phyloP scores from a whole-genome alignment of 2,888 invertebrate species.

The Thymelicus lineola region DNA sequence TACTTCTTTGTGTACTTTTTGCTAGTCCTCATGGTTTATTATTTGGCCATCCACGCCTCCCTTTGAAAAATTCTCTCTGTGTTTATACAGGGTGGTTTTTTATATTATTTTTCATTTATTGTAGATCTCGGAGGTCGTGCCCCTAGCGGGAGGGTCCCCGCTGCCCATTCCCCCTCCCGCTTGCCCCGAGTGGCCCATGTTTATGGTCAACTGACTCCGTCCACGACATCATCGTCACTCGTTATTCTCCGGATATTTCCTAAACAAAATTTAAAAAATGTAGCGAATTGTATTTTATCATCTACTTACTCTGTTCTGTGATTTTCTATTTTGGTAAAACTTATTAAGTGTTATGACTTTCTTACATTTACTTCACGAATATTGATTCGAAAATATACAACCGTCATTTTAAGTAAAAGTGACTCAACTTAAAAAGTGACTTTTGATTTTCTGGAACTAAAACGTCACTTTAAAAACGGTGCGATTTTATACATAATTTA shows the following conservation, averaged over 20 bases:
- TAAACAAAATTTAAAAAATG: not conserved
- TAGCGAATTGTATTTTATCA: not conserved
- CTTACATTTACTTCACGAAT: too few relatives aligned
- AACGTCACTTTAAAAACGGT: not conserved
- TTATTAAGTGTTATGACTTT: too few relatives aligned
- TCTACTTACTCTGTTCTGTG: not conserved
- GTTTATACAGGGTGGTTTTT: too few relatives aligned
- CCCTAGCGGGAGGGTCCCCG: conserved; percentile 77
- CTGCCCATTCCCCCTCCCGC: conserved; percentile 75
- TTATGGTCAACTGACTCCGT: conserved; percentile 70
- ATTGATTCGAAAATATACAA: too few relatives aligned
- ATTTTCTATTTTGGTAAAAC: not conserved
- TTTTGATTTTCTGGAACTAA: too few relatives aligned
- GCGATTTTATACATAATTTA: not conserved
- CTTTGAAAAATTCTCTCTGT: too few relatives aligned
- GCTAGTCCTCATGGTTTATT: too few relatives aligned
- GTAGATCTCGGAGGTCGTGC: conserved; percentile 77
- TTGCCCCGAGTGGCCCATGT: conserved; percentile 79
- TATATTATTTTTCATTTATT: conserved; percentile 39
- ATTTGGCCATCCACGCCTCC: too few relatives aligned
- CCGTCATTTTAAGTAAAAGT: too few relatives aligned
- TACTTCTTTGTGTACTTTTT: too few relatives aligned
- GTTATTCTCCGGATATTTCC: not conserved
- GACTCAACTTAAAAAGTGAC: too few relatives aligned
- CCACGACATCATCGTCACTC: not conserved